Evolutionary conservation across 2,888 invertebrate species (phyloP), one percentile per base, ranked within the genome.

Genomic region (Xiphydria camelus): DNA sequence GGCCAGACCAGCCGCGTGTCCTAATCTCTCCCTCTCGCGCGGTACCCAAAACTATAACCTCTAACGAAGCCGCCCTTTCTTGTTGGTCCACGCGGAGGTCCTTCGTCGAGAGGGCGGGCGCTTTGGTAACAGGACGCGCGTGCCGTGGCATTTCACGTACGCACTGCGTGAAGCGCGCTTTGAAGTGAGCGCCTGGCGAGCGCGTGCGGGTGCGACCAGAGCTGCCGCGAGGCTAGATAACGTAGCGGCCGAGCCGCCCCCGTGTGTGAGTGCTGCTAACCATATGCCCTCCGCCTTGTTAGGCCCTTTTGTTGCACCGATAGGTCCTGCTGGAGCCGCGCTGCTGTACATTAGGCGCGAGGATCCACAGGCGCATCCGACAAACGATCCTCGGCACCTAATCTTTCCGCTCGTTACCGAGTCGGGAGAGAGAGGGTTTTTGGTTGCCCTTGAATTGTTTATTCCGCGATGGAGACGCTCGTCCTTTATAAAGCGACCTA

Each of bases 121-220:
- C 72, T 74, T 73, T 74, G 67, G 74, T 72, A 74, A 74, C 64
- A 58, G 57, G 74, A 74, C 61, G 68, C 71, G 69, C 64, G 70
- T 65, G 66, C 63, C 64, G 52, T 56, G 57, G 61, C 51, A 12
- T 29, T n/a, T n/a, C n/a, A n/a, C n/a, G 29, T 29, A 29, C 9
- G 29, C 15, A 14, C 29, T n/a, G 15, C 29, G 29, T 29, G n/a
- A n/a, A n/a, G n/a, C 29, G 15, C 29, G 12, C 29, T 29, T 29
- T 10, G 12, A 29, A 5, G 7, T 29, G 15, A 12, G 15, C 12
- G 15, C n/a, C 6, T 29, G 29, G n/a, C n/a, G n/a, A n/a, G n/a
- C n/a, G n/a, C n/a, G n/a, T n/a, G n/a, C n/a, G n/a, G n/a, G n/a
- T n/a, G n/a, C n/a, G n/a, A n/a, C n/a, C n/a, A n/a, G n/a, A n/a